Evolutionary conservation across 2,888 invertebrate genomes (phyloP), one percentile per base, ranked within the genome.

Genomic region (Ditula angustiorana): DNA sequence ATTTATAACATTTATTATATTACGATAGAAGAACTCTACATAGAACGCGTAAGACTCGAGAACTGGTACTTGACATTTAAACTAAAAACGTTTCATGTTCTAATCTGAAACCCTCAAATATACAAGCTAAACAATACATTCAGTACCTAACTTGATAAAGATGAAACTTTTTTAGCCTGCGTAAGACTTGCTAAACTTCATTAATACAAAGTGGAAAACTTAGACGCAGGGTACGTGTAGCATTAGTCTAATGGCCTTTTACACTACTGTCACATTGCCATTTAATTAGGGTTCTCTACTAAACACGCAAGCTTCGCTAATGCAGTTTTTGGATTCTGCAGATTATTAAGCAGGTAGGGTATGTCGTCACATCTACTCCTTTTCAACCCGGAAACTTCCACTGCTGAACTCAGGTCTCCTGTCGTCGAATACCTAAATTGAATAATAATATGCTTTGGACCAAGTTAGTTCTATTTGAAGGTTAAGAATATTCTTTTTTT

Each of bases 121-220:
- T 19, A 2, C 19, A 41, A 41, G 19, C 41, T 41, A 19, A 19
- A 41, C 41, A 41, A 41, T 19, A 41, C 19, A 19, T 19, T 41
- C 19, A 19, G 41, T 41, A 10, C 16, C 19, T 37, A 10, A 41
- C 19, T 37, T 37, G 19, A 41, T 5, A 7, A 16, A 16, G 41
- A 41, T 41, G 10, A 19, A 41, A 41, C 41, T 41, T 19, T 8
- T 13, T 19, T 19, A 41, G 41, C n/a, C n/a, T 16, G 5, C n/a
- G 46, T 46, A 10, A 21, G 23, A 46, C 46, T 24, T 41, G 19
- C 23, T n/a, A 5, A 46, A 23, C n/a, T 46, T 46, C 41, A 41
- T 41, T 19, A 41, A 41, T 41, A 41, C 41, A 41, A 41, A 41
- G 19, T 41, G 19, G 19, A 41, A 41, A 41, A 41, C 41, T 41